Evolutionary conservation across 2,888 invertebrate genomes (phyloP).

Genomic region (Apeira syringaria): DNA sequence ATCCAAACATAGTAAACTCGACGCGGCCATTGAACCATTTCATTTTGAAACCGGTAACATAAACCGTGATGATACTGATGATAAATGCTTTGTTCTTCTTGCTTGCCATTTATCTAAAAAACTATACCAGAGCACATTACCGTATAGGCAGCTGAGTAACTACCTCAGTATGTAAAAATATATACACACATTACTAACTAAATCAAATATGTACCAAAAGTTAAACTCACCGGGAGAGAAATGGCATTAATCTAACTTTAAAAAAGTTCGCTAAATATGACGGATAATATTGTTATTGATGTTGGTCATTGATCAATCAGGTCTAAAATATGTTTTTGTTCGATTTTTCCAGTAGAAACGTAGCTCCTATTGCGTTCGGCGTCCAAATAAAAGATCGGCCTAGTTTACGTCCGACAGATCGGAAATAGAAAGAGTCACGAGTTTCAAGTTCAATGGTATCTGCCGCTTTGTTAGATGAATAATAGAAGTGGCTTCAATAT

Average conservation of each 20-base stretch:
- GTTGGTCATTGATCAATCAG: background rate
- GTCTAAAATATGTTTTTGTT: conserved; percentile 8
- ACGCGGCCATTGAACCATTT: conserved; percentile 30
- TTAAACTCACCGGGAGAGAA: too few relatives aligned
- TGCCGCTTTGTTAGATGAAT: conserved; percentile 30
- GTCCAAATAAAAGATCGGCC: conserved; percentile 26
- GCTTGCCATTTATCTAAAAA: conserved; percentile 4
- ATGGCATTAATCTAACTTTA: too few relatives aligned
- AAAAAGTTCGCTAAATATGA: too few relatives aligned
- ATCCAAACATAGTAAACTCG: conserved; percentile 18
- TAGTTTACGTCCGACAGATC: conserved; percentile 23
- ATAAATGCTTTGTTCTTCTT: background rate
- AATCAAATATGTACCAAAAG: too few relatives aligned
- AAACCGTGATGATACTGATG: conserved; percentile 4
- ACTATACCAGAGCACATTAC: background rate
- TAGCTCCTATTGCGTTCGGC: conserved; percentile 19
- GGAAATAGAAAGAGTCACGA: conserved; percentile 43
- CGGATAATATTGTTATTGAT: too few relatives aligned
- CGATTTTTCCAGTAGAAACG: conserved; percentile 33
- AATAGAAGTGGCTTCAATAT: conserved; percentile 32
- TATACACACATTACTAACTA: too few relatives aligned
- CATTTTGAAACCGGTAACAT: conserved; percentile 18
- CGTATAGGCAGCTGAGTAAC: too few relatives aligned
- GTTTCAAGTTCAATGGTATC: conserved; percentile 38
- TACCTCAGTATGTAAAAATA: too few relatives aligned